Base-by-base conservation (phyloP, 2,888 invertebrate species). In the Antheraea yamamai region DNA sequence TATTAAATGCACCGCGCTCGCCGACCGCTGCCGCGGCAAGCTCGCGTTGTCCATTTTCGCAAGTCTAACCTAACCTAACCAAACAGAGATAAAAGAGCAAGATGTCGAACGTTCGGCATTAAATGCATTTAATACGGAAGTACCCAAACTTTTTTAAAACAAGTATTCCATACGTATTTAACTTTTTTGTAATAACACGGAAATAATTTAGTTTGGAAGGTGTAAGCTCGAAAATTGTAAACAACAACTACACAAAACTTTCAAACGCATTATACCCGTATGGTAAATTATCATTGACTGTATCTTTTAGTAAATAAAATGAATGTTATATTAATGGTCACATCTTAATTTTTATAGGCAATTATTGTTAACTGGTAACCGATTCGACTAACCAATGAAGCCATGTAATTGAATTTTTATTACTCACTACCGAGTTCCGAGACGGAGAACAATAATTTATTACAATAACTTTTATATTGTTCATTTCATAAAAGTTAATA, bases 401-500 rank as follows among this genome's bases (percentile, higher is more conserved):
- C 7, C 39, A n/a, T 70, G 70, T 70, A 70, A 70, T 70, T 70
- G 70, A 70, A 70, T 39, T 70, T 70, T 70, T 70, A 70, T 70
- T 70, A 70, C 70, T 70, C 7, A 70, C 70, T 10, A 39, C 47
- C 39, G 70, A 39, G 39, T 70, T 70, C 39, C n/a, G 20, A 70
- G 18, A 70, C 70, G 20, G 70, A n/a, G 20, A n/a, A 70, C 39
- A 70, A 39, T 39, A 70, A 70, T 70, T 70, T 70, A 39, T 70
- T 70, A 70, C 70, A 70, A 70, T 70, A 70, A 70, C 70, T 70
- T 70, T 39, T 39, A 64, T 47, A 64, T 73, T 39, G 39, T 64
- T 70, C 39, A 70, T 70, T 70, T 10, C 70, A 78, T 64, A 78
- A 79, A 4, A 71, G 75, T 26, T 52, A 74, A 80, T 77, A 74